Evolutionary conservation across 1,140 invertebrate species (phyloP), one percentile per base, ranked within the genome.

Genomic region (Periplaneta americana): DNA sequence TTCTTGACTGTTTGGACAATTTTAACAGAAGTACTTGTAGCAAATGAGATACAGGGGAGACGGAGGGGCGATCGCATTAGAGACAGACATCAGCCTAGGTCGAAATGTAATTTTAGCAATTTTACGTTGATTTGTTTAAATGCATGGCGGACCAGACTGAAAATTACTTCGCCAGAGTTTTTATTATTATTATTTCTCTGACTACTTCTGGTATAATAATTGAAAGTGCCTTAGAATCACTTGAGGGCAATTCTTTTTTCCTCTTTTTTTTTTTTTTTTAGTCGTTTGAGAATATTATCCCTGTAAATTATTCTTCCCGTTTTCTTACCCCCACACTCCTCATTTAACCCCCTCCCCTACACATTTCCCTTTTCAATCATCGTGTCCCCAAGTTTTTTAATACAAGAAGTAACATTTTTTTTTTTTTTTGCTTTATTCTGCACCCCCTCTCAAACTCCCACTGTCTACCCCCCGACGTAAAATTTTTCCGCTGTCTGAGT

Each of bases 401-500:
- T 39, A 39, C 39, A 48, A 34, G 48, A 80, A 78, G 34, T 36
- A 80, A 34, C 32, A 36, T 80, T 39, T 35, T 33, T 36, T 35
- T n/a, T 31, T n/a, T n/a, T 10, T n/a, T 79, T 79, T 79, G n/a
- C n/a, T 79, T 36, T 39, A 34, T 80, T 80, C 31, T 80, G 22
- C 76, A 28, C 34, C 33, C 76, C 35, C 34, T 78, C 74, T 76
- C 34, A n/a, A 36, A 34, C 34, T 17, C 28, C 11, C 17, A 31
- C n/a, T 31, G 33, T 78, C 77, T 31, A 15, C 28, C 22, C 37
- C 79, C 32, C 33, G n/a, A 15, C 34, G 66, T 80, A 48, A 80
- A 80, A 66, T 80, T 80, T n/a, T 80, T 80, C 79, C 79, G 79
- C 79, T 80, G 39, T 35, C 31, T 80, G 76, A n/a, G 13, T 35